phyloP scores from a whole-genome alignment of 1,140 invertebrate species.

The Doryteuthis pealeii region DNA sequence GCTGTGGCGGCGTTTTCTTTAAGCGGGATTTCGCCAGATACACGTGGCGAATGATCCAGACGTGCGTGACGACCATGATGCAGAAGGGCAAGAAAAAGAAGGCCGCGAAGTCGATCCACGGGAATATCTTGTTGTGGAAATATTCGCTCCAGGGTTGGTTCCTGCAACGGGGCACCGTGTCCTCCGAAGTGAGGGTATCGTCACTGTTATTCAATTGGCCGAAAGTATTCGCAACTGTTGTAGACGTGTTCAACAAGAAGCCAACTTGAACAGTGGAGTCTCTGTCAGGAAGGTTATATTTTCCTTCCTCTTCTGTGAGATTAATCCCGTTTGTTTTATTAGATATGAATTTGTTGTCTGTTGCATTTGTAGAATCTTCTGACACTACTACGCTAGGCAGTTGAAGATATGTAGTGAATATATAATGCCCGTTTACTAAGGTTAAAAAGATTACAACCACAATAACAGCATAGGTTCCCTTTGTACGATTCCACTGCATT shows the following conservation, averaged over 20 bases:
- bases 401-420: background rate
- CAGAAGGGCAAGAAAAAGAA: constrained; percentile 50
- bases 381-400: background rate
- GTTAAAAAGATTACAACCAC: background rate
- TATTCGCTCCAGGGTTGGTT: constrained; percentile 1
- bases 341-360: background rate
- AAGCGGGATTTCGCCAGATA: constrained; percentile 12
- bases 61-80: constrained; percentile 45
- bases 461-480: background rate
- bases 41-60: constrained; percentile 41
- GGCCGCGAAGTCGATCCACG: constrained; percentile 52
- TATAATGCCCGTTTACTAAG: background rate
- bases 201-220: too few relatives aligned
- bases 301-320: background rate
- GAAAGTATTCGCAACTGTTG: too few relatives aligned
- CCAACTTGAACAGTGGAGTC: too few relatives aligned
- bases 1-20: background rate
- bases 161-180: background rate
- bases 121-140: constrained; percentile 39
- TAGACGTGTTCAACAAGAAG: too few relatives aligned
- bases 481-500: background rate
- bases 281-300: background rate
- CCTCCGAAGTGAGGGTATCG: background rate
- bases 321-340: background rate
- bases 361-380: background rate